These are phyloP conservation scores for Liolophura sinensis DNA, from an alignment of 1,140 invertebrate species.

Conservation along the genomic window DNA sequence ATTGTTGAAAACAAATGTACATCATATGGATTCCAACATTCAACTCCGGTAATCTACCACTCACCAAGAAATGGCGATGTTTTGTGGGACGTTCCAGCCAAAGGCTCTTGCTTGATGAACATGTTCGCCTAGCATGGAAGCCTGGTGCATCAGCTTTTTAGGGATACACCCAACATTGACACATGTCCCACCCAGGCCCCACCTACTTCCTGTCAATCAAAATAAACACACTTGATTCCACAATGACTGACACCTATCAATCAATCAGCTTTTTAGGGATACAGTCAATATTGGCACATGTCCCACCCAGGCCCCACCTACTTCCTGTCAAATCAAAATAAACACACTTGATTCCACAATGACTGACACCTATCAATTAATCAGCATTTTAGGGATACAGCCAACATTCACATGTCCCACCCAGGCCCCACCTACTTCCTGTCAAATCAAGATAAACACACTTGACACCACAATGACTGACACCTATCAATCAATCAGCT, in stretches of 20 bases:
- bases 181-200: slow-evolving; percentile 89
- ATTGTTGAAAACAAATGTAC: not conserved
- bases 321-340: slow-evolving; percentile 17
- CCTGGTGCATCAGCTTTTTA: slow-evolving; percentile 95
- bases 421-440: slow-evolving; percentile 67
- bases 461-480: no score
- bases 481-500: slow-evolving; percentile 68
- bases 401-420: slow-evolving; percentile 97
- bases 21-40: not conserved
- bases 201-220: slow-evolving; percentile 19
- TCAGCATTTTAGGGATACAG: slow-evolving; percentile 95
- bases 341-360: not conserved
- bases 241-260: no score
- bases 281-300: slow-evolving; percentile 96
- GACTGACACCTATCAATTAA: no score
- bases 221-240: not conserved
- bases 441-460: slow-evolving; percentile 5
- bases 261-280: slow-evolving; percentile 89
- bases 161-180: slow-evolving; percentile 98
- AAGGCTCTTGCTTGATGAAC: slow-evolving; percentile 78
- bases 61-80: slow-evolving; percentile 34
- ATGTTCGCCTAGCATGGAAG: slow-evolving; percentile 78
- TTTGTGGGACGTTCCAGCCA: slow-evolving; percentile 75
- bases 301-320: slow-evolving; percentile 79
- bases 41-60: not conserved